Percentiles rank a stretch among this genome's conserved stretches.
These are phyloP conservation scores for Panzeria rudis DNA, from an alignment of 2,888 invertebrate genomes.

Conservation along the genomic window DNA sequence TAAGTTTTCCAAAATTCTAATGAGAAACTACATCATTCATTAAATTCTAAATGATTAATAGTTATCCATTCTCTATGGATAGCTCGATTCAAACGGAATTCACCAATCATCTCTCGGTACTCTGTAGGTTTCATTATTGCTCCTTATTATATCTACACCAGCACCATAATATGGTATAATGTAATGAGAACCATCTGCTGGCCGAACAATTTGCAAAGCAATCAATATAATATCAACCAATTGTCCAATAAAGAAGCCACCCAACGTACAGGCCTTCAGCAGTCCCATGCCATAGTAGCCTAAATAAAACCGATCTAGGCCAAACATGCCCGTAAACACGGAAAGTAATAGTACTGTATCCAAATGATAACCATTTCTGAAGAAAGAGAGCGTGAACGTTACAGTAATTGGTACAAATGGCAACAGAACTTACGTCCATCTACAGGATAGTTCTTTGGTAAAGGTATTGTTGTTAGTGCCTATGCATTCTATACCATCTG, in stretches of 20 bases:
- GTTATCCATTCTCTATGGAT: constrained; percentile 49
- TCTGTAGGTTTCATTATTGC: constrained; percentile 93
- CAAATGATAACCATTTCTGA: constrained; percentile 96
- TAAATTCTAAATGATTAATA: constrained; percentile 42
- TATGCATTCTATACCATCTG: constrained; percentile 91
- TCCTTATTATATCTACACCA: constrained; percentile 90
- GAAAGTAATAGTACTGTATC: constrained; percentile 96
- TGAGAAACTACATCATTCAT: background rate
- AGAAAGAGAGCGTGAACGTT: constrained; percentile 74
- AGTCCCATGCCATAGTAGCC: constrained; percentile 98
- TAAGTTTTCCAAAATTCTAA: background rate
- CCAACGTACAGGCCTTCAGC: constrained; percentile 96
- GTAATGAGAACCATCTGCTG: constrained; percentile 97
- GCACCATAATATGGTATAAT: constrained; percentile 97
- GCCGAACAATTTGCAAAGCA: constrained; percentile 90
- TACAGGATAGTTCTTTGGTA: constrained; percentile 92
- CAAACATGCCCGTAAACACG: constrained; percentile 99
- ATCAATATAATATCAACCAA: constrained; percentile 96
- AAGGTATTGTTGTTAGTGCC: constrained; percentile 92
- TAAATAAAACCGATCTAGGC: constrained; percentile 98
- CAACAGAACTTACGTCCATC: constrained; percentile 93
- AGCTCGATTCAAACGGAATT: constrained; percentile 15
- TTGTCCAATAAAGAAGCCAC: constrained; percentile 98
- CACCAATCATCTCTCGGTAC: constrained; percentile 91
- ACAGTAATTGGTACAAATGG: background rate